A percentile compares a stretch with the other conserved stretches of the same genome.
These are phyloP conservation scores for Drosophila pseudoananassae DNA, from an alignment of 1,140 invertebrate genomes.

Conservation along the genomic window DNA sequence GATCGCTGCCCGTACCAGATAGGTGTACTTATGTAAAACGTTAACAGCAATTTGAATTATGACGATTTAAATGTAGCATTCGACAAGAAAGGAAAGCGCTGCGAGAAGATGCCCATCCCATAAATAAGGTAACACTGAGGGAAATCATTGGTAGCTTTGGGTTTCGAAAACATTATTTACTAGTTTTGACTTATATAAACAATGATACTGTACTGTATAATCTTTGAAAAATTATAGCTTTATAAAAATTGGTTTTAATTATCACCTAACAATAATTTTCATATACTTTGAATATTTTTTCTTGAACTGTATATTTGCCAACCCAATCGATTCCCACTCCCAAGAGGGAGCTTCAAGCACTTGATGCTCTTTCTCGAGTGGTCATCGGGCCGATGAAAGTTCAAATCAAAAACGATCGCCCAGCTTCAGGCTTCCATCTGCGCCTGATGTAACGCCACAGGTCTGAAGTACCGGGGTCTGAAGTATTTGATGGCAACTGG, in stretches of 20 bases:
- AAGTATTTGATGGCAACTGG: constrained; percentile 76
- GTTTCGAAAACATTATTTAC: no score
- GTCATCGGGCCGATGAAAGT: constrained; percentile 51
- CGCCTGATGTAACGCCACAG: constrained; percentile 43
- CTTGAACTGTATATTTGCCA: not conserved
- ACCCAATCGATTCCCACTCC: constrained; percentile 13
- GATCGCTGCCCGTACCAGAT: constrained; percentile 35
- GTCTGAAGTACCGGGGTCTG: constrained; percentile 8
- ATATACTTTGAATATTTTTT: not conserved
- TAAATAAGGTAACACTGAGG: constrained; percentile 9
- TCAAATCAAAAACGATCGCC: constrained; percentile 45
- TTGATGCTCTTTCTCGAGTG: constrained; percentile 44
- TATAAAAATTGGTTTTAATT: no score
- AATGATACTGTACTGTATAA: no score
- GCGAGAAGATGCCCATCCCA: constrained; percentile 22
- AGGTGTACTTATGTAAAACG: constrained; percentile 44
- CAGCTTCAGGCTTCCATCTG: constrained; percentile 21
- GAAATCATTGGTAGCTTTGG: not conserved
- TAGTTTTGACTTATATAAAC: no score
- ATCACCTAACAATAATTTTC: not conserved
- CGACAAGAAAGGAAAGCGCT: constrained; percentile 29
- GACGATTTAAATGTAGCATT: constrained; percentile 58
- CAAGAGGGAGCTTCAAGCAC: constrained; percentile 16
- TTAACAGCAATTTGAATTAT: constrained; percentile 53
- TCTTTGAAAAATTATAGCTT: no score